These are phyloP conservation scores for Onthophagus sagittarius DNA, from an alignment of 2,888 invertebrate genomes.

Conservation along the genomic window DNA sequence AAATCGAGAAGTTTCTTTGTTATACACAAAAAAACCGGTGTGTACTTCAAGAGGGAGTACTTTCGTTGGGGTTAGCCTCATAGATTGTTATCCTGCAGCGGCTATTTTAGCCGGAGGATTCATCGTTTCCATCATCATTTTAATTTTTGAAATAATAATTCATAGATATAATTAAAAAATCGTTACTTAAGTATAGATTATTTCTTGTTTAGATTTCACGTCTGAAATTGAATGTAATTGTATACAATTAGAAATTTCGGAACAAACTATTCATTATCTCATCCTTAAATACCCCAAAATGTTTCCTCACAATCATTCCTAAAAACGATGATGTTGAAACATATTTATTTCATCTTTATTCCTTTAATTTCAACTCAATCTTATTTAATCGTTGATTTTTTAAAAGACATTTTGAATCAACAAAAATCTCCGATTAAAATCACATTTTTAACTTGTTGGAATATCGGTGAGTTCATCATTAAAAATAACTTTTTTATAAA, in stretches of 20 bases:
- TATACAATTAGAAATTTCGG: neutral
- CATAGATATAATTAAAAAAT: constrained; percentile 13
- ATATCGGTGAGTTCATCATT: constrained; percentile 29
- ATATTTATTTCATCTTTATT: neutral
- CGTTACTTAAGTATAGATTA: too few species aligned
- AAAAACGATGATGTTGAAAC: neutral
- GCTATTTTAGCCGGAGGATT: constrained; percentile 40
- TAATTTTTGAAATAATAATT: constrained; percentile 36
- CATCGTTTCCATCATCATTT: constrained; percentile 33
- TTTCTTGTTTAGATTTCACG: neutral
- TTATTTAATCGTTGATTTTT: neutral
- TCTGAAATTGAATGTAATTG: neutral
- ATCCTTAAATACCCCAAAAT: too few species aligned
- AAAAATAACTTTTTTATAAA: neutral
- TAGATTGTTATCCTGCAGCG: constrained; percentile 55
- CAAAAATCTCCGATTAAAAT: constrained; percentile 30
- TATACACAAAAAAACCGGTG: constrained; percentile 58
- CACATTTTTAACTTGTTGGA: constrained; percentile 33
- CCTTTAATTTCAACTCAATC: neutral
- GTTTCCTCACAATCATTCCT: neutral
- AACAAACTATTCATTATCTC: neutral
- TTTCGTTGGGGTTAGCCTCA: constrained; percentile 59
- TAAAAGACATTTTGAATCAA: constrained; percentile 29
- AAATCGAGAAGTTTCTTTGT: constrained; percentile 52
- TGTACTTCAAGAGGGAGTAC: constrained; percentile 56